Conservation (phyloP, 2,113 vertebrate species). For the Podocnemis expansa region DNA sequence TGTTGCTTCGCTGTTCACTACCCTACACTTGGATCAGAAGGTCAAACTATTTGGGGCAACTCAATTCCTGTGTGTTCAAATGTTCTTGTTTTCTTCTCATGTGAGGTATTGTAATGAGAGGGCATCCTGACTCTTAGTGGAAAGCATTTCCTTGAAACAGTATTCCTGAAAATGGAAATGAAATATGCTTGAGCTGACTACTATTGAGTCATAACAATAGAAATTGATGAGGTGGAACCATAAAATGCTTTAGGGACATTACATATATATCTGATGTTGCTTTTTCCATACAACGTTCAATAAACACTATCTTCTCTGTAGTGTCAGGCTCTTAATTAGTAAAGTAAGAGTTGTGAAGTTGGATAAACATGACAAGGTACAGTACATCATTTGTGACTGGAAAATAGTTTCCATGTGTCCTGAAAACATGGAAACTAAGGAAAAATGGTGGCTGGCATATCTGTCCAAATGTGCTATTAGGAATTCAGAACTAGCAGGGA, state of each 20-base stretch:
- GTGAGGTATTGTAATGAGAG: background rate
- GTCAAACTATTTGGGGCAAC: fast-evolving
- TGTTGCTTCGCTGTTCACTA: fast-evolving
- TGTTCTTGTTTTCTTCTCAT: background rate
- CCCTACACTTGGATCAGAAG: background rate
- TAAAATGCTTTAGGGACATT: background rate
- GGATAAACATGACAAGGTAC: background rate
- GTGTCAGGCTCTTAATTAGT: background rate
- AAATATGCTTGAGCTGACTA: background rate
- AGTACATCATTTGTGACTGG: background rate
- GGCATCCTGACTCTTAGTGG: background rate
- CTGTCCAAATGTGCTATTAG: background rate
- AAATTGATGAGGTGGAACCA: background rate
- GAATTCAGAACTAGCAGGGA: background rate
- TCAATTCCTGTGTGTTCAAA: background rate
- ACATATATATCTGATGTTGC: background rate
- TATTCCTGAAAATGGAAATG: background rate
- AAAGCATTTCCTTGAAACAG: background rate
- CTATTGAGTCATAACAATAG: background rate
- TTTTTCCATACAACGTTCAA: background rate
- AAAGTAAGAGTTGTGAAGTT: background rate
- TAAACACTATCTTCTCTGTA: background rate
- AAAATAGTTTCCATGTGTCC: background rate
- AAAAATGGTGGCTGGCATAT: background rate
- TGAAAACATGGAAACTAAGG: background rate